phyloP scores from a whole-genome alignment of 1,140 invertebrate species.

The Listronotus oregonensis region DNA sequence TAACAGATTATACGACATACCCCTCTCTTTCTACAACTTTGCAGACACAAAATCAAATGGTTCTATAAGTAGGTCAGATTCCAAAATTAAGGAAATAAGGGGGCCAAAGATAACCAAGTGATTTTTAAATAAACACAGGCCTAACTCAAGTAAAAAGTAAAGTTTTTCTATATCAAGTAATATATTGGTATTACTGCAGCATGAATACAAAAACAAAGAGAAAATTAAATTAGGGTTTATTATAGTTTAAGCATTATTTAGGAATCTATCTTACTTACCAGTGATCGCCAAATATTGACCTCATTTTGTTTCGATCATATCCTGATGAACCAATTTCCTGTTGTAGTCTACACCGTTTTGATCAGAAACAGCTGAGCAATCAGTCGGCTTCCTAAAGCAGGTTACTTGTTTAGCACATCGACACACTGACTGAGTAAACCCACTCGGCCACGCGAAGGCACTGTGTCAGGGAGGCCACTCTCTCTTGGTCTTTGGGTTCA shows the following conservation, averaged over 20 bases:
- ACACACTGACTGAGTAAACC: conserved; percentile 52
- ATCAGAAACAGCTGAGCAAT: conserved; percentile 19
- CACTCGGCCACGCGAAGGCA: conserved; percentile 16
- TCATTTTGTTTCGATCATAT: conserved; percentile 4
- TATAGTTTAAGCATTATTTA: not conserved
- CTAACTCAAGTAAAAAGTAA: too few relatives aligned
- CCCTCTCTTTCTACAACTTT: too few relatives aligned
- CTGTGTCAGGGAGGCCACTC: conserved; percentile 34
- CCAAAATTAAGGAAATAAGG: too few relatives aligned
- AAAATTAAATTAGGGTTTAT: too few relatives aligned
- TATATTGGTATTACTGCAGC: too few relatives aligned
- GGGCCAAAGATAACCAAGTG: too few relatives aligned
- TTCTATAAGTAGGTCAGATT: too few relatives aligned
- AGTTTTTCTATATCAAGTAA: too few relatives aligned
- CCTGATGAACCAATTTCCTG: conserved; percentile 26
- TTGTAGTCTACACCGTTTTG: not conserved
- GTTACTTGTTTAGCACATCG: conserved; percentile 40
- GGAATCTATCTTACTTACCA: conserved; percentile 7
- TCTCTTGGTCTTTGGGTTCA: conserved; percentile 21
- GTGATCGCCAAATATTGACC: not conserved
- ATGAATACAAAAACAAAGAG: too few relatives aligned
- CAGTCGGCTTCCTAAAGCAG: conserved; percentile 20
- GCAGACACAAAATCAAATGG: too few relatives aligned
- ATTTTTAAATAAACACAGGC: too few relatives aligned
- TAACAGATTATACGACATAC: too few relatives aligned